Conservation (phyloP, 1,140 invertebrate species). For the Saccostrea glomerata region DNA sequence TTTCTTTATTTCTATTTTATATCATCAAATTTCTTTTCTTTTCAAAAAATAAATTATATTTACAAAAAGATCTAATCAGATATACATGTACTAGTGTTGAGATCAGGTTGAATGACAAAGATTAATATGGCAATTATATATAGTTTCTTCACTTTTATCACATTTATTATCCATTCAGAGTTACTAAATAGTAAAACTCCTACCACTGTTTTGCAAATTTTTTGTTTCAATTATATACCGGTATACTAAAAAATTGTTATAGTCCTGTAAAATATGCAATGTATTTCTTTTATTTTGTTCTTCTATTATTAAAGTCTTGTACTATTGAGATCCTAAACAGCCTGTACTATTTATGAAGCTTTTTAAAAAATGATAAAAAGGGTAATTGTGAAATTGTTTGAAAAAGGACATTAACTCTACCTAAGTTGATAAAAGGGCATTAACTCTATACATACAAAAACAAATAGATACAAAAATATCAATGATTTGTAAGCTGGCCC, state of each 20-base stretch:
- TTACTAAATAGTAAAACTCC: background rate
- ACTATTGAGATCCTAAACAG: background rate
- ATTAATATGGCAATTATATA: background rate
- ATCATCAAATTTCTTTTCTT: background rate
- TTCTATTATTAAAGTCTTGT: background rate
- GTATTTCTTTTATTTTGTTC: background rate
- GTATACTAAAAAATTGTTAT: background rate
- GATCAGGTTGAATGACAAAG: background rate
- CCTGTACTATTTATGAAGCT: background rate
- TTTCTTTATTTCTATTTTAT: background rate
- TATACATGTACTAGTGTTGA: background rate
- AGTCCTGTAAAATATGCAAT: background rate
- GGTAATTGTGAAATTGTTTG: background rate
- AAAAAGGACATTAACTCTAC: background rate
- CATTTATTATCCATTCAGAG: background rate
- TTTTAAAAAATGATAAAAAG: too few species aligned
- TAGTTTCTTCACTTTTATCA: background rate
- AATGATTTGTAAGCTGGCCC: background rate
- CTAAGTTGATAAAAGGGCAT: too few species aligned
- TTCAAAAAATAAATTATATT: background rate
- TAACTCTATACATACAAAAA: too few species aligned
- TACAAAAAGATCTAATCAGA: constrained; percentile 14
- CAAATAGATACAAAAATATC: too few species aligned
- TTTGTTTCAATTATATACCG: background rate
- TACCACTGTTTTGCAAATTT: background rate